These are phyloP conservation scores for Drosophila sulfurigaster DNA, from an alignment of 1,140 invertebrate genomes.

Conservation along the genomic window DNA sequence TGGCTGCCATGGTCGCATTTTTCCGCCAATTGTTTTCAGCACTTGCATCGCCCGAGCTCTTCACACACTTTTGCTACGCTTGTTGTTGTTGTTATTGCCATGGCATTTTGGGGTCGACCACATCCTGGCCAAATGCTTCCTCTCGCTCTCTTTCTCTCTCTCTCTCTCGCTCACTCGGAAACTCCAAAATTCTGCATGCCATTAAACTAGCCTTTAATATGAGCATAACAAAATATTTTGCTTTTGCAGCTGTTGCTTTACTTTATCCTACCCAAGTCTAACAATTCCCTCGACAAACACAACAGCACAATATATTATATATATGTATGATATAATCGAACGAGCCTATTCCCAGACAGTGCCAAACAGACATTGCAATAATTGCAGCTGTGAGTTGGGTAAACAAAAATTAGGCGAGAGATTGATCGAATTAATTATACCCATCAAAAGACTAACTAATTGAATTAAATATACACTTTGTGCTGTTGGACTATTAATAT, in stretches of 20 bases:
- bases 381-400: not conserved
- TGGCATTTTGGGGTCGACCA: constrained; percentile 39
- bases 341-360: no score
- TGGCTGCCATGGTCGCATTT: constrained; percentile 40
- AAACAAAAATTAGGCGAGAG: not conserved
- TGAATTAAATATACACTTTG: no score
- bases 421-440: constrained; percentile 2
- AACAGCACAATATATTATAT: not conserved
- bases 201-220: constrained; percentile 32
- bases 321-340: not conserved
- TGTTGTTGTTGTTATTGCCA: no score
- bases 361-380: not conserved
- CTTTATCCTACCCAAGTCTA: constrained; percentile 18
- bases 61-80: constrained; percentile 52
- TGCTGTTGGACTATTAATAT: no score
- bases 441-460: not conserved
- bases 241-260: constrained; percentile 39
- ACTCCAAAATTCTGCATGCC: constrained; percentile 3
- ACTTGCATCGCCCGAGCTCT: constrained; percentile 10
- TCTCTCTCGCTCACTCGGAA: no score
- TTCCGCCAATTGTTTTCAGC: constrained; percentile 67
- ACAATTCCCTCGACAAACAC: constrained; percentile 33
- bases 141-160: not conserved
- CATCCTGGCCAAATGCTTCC: constrained; percentile 30
- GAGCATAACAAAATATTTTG: constrained; percentile 4